Base-by-base conservation (phyloP, 2,888 invertebrate species). In the Eurytoma adleriae region DNA sequence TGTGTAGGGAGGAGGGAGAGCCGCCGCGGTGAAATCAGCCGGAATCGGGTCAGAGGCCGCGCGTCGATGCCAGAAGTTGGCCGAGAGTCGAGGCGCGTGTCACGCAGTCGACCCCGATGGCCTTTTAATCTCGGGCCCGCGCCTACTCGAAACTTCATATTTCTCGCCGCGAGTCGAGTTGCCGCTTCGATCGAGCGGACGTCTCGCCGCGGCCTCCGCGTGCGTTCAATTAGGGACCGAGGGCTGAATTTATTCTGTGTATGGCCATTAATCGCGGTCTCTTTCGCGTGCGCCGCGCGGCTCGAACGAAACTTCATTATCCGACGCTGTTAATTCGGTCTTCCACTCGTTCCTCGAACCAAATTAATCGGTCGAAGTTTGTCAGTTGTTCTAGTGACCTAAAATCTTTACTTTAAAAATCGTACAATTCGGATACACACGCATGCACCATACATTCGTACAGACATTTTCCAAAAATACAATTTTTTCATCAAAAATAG, bases 21-120 rank as follows among this genome's bases (percentile, higher is more conserved):
- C 30, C 0, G 27, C 62, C n/a, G 62, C 62, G 62, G 62, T 72
- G 27, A 62, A 70, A 70, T 70, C 70, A 70, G 70, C 40, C 20
- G 13, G 70, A 70, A 70, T 30, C 70, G 48, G 70, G 70, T 70
- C 70, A 70, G 57, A 16, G 12, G 30, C 40, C 5, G 13, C 40
- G 18, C 12, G 54, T 68, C 68, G 27, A 68, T 68, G 68, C 54
- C 54, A 68, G 68, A 68, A 68, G 54, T n/a, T 52, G 67, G 12
- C 24, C 52, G 66, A 50, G 20, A 27, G 12, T 20, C 52, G 52
- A 20, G 50, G 30, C 54, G 27, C 56, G 56, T 40, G 30, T 57
- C 70, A 50, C 61, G 59, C 71, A 61, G 50, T 61, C 48, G 61
- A 71, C 61, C 71, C 50, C 61, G 16, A 71, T 71, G 48, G 27